These are phyloP conservation scores for Fringilla coelebs DNA, from an alignment of 2,797 vertebrate species.

Conservation along the genomic window DNA sequence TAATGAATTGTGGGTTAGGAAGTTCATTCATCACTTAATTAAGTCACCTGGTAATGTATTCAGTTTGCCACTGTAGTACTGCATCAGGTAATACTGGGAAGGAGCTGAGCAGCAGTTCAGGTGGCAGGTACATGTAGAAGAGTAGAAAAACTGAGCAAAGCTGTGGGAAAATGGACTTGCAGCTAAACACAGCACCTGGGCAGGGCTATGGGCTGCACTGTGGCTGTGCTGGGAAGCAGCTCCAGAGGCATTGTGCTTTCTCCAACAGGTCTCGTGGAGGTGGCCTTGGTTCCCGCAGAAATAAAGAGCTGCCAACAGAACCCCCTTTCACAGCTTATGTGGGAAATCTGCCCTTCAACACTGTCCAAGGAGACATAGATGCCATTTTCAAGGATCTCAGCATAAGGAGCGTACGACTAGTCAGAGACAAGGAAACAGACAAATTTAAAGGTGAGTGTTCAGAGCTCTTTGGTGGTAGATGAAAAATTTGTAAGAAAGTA, in stretches of 20 bases:
- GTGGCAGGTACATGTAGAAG: neutral
- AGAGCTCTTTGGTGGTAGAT: neutral
- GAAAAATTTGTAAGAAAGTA: neutral
- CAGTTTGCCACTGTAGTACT: neutral
- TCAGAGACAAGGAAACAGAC: conserved; percentile 98
- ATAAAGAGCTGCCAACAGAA: conserved; percentile 95
- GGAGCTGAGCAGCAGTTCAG: neutral
- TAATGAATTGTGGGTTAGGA: neutral
- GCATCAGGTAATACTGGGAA: neutral
- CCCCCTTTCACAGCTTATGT: conserved; percentile 97
- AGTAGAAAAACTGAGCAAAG: neutral
- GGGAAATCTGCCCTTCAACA: conserved; percentile 96
- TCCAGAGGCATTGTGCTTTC: neutral
- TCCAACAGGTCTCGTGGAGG: conserved; percentile 76
- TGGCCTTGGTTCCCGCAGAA: conserved; percentile 84
- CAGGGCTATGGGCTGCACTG: too few species aligned
- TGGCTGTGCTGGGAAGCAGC: neutral
- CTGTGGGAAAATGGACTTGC: neutral
- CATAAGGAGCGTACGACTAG: conserved; percentile 92
- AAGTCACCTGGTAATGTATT: neutral
- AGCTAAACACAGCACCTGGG: neutral
- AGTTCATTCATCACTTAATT: neutral
- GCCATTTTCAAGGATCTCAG: conserved; percentile 95
- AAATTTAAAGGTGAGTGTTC: conserved; percentile 92
- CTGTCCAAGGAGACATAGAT: conserved; percentile 98